A percentile compares a stretch with the other conserved stretches of the same genome.
Conservation (phyloP, 1,140 invertebrate genomes). For the Drosophila aff. region DNA sequence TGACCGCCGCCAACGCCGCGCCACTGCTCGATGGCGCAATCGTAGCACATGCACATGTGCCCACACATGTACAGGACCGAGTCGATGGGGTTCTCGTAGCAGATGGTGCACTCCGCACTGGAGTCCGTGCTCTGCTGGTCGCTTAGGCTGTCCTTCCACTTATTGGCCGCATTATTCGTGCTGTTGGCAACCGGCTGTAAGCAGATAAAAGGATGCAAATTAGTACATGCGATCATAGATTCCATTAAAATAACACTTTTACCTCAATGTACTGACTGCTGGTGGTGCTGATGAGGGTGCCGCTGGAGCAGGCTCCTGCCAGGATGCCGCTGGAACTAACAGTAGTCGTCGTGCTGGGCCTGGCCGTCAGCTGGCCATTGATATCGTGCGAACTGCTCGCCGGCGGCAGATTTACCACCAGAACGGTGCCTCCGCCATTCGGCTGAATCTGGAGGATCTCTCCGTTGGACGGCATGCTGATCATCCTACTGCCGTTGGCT, state of each 20-base stretch:
- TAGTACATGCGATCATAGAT: neutral
- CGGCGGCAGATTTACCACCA: constrained; percentile 93
- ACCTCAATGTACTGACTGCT: constrained; percentile 88
- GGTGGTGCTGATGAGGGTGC: constrained; percentile 87
- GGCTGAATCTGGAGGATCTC: constrained; percentile 89
- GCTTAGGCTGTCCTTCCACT: constrained; percentile 76
- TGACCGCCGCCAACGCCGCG: constrained; percentile 94
- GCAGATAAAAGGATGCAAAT: neutral
- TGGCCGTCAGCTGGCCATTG: constrained; percentile 57
- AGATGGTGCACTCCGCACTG: constrained; percentile 95
- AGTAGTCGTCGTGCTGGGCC: constrained; percentile 43
- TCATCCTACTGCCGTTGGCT: constrained; percentile 84
- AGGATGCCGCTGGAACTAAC: constrained; percentile 72
- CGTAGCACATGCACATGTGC: constrained; percentile 99
- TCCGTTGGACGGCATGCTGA: constrained; percentile 85
- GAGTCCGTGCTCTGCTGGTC: constrained; percentile 85
- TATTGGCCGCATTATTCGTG: constrained; percentile 63
- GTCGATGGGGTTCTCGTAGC: constrained; percentile 96
- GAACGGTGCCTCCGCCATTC: constrained; percentile 88
- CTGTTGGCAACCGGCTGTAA: constrained; percentile 67
- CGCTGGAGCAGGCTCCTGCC: constrained; percentile 79
- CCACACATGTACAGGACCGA: constrained; percentile 98
- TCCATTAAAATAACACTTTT: constrained; percentile 53
- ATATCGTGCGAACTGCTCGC: constrained; percentile 84
- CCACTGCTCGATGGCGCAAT: constrained; percentile 97